Evolutionary conservation across 2,113 vertebrate species (phyloP).

Genomic region (Neofelis nebulosa): DNA sequence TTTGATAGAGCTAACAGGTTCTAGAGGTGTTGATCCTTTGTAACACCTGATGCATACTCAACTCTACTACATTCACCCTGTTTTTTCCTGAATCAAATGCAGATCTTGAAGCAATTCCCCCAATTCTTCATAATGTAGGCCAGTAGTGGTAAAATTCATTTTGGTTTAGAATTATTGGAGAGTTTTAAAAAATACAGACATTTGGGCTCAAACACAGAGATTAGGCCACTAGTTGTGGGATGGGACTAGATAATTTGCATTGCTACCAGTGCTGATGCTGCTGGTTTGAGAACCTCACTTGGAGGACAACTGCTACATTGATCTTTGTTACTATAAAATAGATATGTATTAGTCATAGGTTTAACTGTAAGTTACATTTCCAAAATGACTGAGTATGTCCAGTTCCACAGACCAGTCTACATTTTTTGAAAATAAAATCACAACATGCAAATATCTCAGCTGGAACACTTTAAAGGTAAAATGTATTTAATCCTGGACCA

Average conservation of each 20-base stretch:
- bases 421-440: conserved; percentile 13
- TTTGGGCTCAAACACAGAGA: neutral
- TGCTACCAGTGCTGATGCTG: neutral
- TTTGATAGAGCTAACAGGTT: neutral
- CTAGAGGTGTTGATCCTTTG: neutral
- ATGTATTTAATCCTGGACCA: neutral
- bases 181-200: neutral
- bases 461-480: neutral
- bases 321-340: neutral
- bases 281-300: neutral
- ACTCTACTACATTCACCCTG: neutral
- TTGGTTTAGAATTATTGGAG: neutral
- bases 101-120: neutral
- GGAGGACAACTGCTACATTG: neutral
- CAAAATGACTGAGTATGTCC: neutral
- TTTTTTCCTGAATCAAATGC: neutral
- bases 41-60: neutral
- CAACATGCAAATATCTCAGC: neutral
- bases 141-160: neutral
- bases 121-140: neutral
- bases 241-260: neutral
- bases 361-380: neutral
- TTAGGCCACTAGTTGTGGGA: neutral
- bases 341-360: neutral
- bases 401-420: neutral